Evolutionary conservation across 1,140 invertebrate genomes (phyloP).

Genomic region (Samia ricini): DNA sequence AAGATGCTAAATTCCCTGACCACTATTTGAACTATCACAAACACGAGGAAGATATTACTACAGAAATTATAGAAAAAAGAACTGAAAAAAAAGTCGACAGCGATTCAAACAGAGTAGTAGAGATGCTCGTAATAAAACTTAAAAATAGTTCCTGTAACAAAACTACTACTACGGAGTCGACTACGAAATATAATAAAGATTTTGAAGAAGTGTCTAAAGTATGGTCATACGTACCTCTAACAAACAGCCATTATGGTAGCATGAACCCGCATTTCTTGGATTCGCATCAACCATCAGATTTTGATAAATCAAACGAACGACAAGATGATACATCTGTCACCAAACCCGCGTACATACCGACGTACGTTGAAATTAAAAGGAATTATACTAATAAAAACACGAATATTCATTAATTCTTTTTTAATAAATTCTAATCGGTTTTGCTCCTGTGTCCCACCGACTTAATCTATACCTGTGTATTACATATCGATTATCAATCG

Average conservation of each 20-base stretch:
- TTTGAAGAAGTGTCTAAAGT: conserved; percentile 26
- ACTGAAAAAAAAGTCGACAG: conserved; percentile 16
- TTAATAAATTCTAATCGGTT: conserved; percentile 10
- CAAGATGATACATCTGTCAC: conserved; percentile 37
- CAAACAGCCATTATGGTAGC: conserved; percentile 63
- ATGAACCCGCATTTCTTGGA: conserved; percentile 40
- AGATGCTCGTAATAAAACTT: conserved; percentile 45
- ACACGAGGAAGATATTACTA: conserved; percentile 14
- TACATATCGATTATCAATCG: not conserved
- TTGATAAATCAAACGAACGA: conserved; percentile 51
- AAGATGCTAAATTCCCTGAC: conserved; percentile 62
- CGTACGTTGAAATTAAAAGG: conserved; percentile 58
- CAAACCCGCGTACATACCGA: conserved; percentile 44
- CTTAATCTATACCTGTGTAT: not conserved
- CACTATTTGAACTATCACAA: conserved; percentile 36
- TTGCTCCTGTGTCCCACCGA: conserved; percentile 4
- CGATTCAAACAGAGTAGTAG: conserved; percentile 15
- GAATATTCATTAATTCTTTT: conserved; percentile 12
- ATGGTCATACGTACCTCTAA: conserved; percentile 53
- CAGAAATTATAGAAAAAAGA: conserved; percentile 21
- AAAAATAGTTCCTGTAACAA: conserved; percentile 34
- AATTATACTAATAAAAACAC: conserved; percentile 29
- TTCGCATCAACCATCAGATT: conserved; percentile 38
- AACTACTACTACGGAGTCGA: conserved; percentile 22
- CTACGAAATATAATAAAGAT: conserved; percentile 10